Evolutionary conservation across 1,140 invertebrate genomes (phyloP).

Genomic region (Planococcus citri): DNA sequence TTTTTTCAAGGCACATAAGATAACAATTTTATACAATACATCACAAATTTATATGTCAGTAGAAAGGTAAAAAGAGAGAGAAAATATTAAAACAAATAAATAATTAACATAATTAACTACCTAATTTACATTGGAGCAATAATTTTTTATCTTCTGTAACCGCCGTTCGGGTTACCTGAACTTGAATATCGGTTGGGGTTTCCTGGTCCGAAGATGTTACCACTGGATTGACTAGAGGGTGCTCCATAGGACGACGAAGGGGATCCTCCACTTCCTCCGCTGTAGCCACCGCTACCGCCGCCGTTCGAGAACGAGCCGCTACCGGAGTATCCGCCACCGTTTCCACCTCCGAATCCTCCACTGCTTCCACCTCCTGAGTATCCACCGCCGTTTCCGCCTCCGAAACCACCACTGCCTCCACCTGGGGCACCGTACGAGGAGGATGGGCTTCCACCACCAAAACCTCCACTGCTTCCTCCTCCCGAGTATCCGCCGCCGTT

Average conservation of each 20-base stretch:
- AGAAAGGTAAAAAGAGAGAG: not conserved
- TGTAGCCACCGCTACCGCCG: not conserved
- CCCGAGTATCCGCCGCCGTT: not conserved
- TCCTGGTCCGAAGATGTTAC: not conserved
- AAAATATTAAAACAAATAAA: not conserved
- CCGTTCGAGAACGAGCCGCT: not conserved
- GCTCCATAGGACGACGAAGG: not conserved
- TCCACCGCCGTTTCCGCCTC: not conserved
- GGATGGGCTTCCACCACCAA: not conserved
- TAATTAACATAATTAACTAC: not conserved
- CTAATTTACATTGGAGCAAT: not conserved
- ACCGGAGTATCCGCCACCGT: not conserved
- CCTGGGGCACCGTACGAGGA: not conserved
- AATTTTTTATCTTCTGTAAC: constrained; percentile 15
- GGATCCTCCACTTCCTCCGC: not conserved
- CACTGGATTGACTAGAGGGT: constrained; percentile 9
- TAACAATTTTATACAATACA: not conserved
- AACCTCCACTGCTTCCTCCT: not conserved
- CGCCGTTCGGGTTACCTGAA: not conserved
- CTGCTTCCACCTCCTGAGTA: not conserved
- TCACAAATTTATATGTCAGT: constrained; percentile 2
- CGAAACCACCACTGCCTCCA: not conserved
- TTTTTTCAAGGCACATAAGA: not conserved
- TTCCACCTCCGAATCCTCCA: not conserved
- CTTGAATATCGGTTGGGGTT: not conserved